Evolutionary conservation across 2,797 vertebrate species (phyloP).

Genomic region (Neoniphon sammara): DNA sequence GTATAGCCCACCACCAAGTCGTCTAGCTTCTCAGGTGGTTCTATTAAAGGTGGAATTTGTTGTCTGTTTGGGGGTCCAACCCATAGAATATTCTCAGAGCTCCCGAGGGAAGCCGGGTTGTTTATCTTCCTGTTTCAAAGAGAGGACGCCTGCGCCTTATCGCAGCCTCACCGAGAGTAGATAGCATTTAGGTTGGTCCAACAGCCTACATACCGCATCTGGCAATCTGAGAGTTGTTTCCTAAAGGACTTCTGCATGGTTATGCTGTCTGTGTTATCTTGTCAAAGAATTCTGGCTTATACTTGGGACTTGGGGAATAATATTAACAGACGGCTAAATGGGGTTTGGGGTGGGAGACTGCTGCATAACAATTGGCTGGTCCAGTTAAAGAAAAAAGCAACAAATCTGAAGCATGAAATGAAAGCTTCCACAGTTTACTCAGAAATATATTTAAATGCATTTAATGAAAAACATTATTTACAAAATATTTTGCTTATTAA

Average conservation of each 20-base stretch:
- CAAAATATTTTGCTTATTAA: not conserved
- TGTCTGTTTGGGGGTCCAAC: slow-evolving; percentile 63
- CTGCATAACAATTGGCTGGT: slow-evolving; percentile 41
- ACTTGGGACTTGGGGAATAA: slow-evolving; percentile 59
- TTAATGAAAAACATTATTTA: slow-evolving; percentile 13
- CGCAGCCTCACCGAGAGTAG: slow-evolving; percentile 67
- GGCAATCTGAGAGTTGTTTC: slow-evolving; percentile 69
- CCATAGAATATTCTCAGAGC: slow-evolving; percentile 68
- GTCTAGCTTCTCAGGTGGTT: slow-evolving; percentile 64
- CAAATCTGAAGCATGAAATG: slow-evolving; percentile 35
- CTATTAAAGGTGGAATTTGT: slow-evolving; percentile 74
- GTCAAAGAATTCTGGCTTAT: slow-evolving; percentile 64
- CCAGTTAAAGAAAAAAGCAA: slow-evolving; percentile 27
- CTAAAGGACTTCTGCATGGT: slow-evolving; percentile 68
- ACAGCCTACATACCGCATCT: slow-evolving; percentile 63
- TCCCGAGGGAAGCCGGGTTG: slow-evolving; percentile 69
- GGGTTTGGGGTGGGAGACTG: slow-evolving; percentile 24
- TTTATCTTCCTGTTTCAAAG: slow-evolving; percentile 79
- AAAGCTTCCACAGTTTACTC: slow-evolving; percentile 36
- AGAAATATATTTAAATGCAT: slow-evolving; percentile 25
- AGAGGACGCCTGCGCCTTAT: slow-evolving; percentile 78
- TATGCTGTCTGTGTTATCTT: slow-evolving; percentile 70
- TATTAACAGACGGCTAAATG: slow-evolving; percentile 68
- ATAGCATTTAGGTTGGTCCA: slow-evolving; percentile 76
- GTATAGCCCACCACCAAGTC: slow-evolving; percentile 59